Conservation (phyloP, 2,888 invertebrate genomes). For the Synergus gifuensis region DNA sequence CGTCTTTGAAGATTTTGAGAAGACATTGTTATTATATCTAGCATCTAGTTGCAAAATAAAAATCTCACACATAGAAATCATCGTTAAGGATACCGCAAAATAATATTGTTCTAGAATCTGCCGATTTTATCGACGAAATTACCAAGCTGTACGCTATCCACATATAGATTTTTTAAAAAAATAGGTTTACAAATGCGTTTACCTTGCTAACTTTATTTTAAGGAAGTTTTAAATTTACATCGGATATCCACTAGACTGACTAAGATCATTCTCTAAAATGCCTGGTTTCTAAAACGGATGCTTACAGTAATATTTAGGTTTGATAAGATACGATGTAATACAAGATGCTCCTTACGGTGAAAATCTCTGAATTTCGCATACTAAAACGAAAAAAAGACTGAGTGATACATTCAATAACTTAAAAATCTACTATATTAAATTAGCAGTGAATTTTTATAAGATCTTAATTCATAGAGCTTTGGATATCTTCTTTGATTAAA, state of each 20-base stretch:
- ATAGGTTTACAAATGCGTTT: not conserved
- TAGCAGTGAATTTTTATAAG: not conserved
- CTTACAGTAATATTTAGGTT: not conserved
- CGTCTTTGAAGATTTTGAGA: not conserved
- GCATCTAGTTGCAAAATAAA: not conserved
- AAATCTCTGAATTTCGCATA: not conserved
- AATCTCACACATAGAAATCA: not conserved
- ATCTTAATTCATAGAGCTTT: not conserved
- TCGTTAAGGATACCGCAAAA: not conserved
- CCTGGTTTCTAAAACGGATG: not conserved
- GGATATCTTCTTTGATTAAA: not conserved
- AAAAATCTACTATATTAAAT: not conserved
- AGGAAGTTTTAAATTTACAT: not conserved
- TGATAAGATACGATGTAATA: not conserved
- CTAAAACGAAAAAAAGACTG: not conserved
- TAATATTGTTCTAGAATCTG: not conserved
- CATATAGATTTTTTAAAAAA: not conserved
- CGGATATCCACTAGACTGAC: not conserved
- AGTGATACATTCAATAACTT: not conserved
- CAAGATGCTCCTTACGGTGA: constrained; percentile 16
- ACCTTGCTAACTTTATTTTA: constrained; percentile 12
- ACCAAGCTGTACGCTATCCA: not conserved
- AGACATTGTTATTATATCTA: constrained; percentile 2
- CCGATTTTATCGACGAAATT: constrained; percentile 6
- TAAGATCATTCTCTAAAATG: not conserved